Conservation (phyloP, 1,140 invertebrate species). For the Bombus soroeensis region DNA sequence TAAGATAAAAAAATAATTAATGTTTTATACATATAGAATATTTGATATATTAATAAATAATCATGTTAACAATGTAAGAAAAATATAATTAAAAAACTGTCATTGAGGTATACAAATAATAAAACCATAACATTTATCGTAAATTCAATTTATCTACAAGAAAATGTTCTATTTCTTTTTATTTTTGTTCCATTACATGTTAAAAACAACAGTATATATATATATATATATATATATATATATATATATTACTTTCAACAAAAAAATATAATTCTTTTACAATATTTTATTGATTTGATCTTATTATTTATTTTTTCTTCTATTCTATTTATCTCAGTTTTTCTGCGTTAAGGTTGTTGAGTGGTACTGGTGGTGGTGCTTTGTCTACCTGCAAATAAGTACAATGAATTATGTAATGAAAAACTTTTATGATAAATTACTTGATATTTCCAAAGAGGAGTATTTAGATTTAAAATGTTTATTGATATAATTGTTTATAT, state of each 20-base stretch:
- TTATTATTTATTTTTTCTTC: neutral
- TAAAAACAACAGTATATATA: neutral
- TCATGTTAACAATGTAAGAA: neutral
- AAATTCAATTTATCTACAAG: neutral
- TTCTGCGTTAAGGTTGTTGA: neutral
- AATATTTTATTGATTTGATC: neutral
- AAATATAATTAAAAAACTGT: neutral
- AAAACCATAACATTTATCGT: neutral
- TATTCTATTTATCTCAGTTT: neutral
- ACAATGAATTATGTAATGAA: neutral
- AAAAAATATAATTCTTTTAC: neutral
- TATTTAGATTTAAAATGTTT: neutral
- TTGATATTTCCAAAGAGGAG: neutral
- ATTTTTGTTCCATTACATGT: neutral
- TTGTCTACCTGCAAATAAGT: neutral
- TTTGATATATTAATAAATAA: neutral
- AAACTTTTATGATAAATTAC: neutral
- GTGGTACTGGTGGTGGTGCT: neutral
- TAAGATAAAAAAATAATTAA: neutral
- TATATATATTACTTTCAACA: conserved; percentile 7
- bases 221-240: neutral
- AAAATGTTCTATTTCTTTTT: neutral
- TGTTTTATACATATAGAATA: neutral
- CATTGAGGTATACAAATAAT: neutral
- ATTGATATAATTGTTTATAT: neutral